These are phyloP conservation scores for Chymomyza fuscimana DNA, from an alignment of 2,888 invertebrate species.

Conservation along the genomic window DNA sequence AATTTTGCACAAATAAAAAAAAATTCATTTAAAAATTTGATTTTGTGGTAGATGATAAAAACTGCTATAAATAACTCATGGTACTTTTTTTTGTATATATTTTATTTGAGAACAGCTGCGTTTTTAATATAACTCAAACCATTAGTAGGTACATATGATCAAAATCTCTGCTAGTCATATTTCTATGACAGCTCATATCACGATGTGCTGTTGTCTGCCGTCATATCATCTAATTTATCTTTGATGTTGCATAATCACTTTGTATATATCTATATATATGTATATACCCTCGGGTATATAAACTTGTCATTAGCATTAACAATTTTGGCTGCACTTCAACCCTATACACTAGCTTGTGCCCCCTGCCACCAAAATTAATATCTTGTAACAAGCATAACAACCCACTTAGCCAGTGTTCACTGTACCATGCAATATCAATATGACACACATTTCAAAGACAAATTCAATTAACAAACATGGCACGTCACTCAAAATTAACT, in stretches of 20 bases:
- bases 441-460: constrained; percentile 53
- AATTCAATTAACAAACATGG: constrained; percentile 73
- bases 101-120: not conserved
- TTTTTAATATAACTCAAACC: not conserved
- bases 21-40: too few species aligned
- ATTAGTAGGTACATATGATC: not conserved
- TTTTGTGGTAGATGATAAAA: too few species aligned
- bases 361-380: constrained; percentile 62
- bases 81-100: too few species aligned
- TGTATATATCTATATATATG: not conserved
- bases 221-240: not conserved
- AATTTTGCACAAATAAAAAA: too few species aligned
- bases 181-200: not conserved
- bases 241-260: not conserved
- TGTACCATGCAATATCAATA: constrained; percentile 57
- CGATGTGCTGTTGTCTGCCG: not conserved
- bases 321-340: not conserved
- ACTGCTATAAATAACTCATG: too few species aligned
- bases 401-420: constrained; percentile 70
- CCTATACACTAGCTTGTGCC: not conserved
- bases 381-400: constrained; percentile 64
- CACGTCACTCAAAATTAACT: constrained; percentile 73
- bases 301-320: not conserved
- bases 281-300: not conserved
- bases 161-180: not conserved